Percentiles rank a stretch among this genome's conserved stretches.
phyloP scores from a whole-genome alignment of 2,888 invertebrate genomes.

The Aphodius sticticus region DNA sequence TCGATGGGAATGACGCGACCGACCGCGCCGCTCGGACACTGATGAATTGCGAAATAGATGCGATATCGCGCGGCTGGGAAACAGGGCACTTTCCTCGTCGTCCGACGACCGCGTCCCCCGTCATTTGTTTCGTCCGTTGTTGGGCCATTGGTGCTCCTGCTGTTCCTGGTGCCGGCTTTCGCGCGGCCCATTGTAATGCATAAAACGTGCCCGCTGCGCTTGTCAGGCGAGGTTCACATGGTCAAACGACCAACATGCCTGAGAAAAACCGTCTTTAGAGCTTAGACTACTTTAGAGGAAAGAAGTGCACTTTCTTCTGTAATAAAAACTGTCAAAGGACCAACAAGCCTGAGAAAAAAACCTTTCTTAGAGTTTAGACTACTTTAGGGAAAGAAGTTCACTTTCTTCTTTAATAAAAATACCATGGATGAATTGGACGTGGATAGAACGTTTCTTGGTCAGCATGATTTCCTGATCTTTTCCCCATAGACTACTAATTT shows the following conservation, averaged over 20 bases:
- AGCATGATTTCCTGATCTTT: no score
- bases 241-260: not conserved
- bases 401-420: no score
- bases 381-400: no score
- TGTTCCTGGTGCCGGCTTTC: not conserved
- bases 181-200: not conserved
- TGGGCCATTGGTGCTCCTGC: not conserved
- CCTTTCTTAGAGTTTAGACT: no score
- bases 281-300: no score
- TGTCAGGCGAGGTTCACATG: not conserved
- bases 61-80: slow-evolving; percentile 28
- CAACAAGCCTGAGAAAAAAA: no score
- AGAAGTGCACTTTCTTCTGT: no score
- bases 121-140: slow-evolving; percentile 22
- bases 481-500: no score
- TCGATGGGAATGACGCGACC: slow-evolving; percentile 17
- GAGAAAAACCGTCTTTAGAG: no score
- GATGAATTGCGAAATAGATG: slow-evolving; percentile 37
- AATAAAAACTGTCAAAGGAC: no score
- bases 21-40: slow-evolving; percentile 36
- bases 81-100: not conserved
- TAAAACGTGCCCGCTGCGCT: slow-evolving; percentile 10
- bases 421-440: no score
- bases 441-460: no score
- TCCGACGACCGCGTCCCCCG: slow-evolving; percentile 5